Base-by-base conservation (phyloP, 2,888 invertebrate genomes). In the Automeris io region DNA sequence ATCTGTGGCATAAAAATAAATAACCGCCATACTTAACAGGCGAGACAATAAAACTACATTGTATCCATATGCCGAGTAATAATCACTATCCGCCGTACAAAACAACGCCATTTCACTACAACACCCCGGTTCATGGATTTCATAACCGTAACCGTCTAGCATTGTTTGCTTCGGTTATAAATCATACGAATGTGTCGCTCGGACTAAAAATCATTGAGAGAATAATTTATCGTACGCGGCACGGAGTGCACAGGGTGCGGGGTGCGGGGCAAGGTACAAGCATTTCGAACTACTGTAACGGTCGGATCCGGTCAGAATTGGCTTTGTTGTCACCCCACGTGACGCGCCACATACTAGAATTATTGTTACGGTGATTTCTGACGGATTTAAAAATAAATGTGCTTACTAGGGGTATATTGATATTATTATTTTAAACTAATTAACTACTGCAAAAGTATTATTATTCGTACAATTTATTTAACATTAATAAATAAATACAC, bases 141-240 rank as follows among this genome's bases (percentile, higher is more conserved):
- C 29, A 29, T 29, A 29, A 16, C 29, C 16, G 29, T 29, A 74
- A 75, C 80, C 72, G 70, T 73, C 69, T 61, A 61, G 61, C 60
- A 75, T 79, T 80, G 80, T 82, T 73, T 68, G 47, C 49, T 43
- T 46, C 61, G 43, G 69, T 54, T 60, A 77, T 83, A 83, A 82
- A 83, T 83, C 83, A 82, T 70, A 62, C 56, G 66, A 71, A 76
- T 68, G 70, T 75, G 82, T 78, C 78, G 70, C 72, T 57, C 70
- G 67, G 73, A 65, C 74, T 79, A 75, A 82, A 82, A 82, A 81
- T 80, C 80, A 79, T 74, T 65, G 59, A 49, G 54, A 62, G 57
- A 67, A 60, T 73, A 70, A 79, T 78, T 78, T 75, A 79, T 79
- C 45, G 70, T 66, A 63, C 68, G 64, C 64, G 63, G 54, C 51